A percentile compares a stretch with the other conserved stretches of the same genome.
Evolutionary conservation across 2,113 vertebrate species (phyloP).

Genomic region (Pogona vitticeps): DNA sequence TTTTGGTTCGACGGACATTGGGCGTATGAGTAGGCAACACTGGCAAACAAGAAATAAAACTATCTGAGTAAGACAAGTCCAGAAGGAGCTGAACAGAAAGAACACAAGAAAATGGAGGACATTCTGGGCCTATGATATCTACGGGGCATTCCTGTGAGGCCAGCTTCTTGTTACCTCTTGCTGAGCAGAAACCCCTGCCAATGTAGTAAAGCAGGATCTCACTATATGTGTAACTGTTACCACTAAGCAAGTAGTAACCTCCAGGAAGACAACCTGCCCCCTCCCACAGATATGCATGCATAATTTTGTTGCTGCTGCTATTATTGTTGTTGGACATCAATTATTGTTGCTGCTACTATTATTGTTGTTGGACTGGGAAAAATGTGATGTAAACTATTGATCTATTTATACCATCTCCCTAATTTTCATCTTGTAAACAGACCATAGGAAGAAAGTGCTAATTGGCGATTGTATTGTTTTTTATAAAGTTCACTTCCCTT

Average conservation of each 20-base stretch:
- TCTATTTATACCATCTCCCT: no score
- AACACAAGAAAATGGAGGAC: neutral
- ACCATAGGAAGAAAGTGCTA: neutral
- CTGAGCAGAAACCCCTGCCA: no score
- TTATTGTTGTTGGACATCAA: no score
- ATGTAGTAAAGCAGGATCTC: no score
- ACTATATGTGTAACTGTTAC: no score
- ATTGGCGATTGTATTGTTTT: neutral
- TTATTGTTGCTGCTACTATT: no score
- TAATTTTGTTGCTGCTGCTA: no score
- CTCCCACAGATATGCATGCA: no score
- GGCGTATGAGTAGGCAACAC: conserved; percentile 75
- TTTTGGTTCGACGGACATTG: conserved; percentile 75
- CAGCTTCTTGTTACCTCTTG: neutral
- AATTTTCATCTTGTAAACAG: neutral
- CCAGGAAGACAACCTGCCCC: no score
- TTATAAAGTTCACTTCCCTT: neutral
- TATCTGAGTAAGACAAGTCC: neutral
- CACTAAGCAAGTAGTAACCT: no score
- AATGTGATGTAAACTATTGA: no score
- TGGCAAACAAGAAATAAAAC: conserved; percentile 38
- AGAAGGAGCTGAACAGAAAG: neutral
- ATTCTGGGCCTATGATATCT: neutral
- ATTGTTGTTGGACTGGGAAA: no score
- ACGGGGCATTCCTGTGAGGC: neutral